These are phyloP conservation scores for Darwinula stevensoni DNA, from an alignment of 2,888 invertebrate species.

Conservation along the genomic window DNA sequence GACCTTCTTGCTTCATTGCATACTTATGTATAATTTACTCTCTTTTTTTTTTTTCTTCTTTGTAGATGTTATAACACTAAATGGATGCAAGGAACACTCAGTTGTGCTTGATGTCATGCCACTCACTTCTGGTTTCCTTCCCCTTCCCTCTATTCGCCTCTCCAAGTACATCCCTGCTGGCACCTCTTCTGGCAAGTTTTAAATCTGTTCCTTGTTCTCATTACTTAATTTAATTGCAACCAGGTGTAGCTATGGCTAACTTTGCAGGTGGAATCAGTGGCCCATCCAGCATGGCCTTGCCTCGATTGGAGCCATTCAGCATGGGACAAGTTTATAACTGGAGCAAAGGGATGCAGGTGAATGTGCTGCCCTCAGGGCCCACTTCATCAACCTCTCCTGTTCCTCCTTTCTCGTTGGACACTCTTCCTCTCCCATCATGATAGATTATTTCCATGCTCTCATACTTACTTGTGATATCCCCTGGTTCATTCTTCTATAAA, in stretches of 20 bases:
- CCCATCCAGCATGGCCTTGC: not conserved
- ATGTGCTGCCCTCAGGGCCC: slow-evolving; percentile 30
- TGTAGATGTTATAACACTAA: slow-evolving; percentile 3
- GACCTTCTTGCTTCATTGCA: not conserved
- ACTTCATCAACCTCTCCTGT: no score
- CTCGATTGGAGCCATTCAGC: slow-evolving; percentile 50
- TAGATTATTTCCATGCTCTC: no score
- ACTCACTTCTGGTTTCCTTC: slow-evolving; percentile 59
- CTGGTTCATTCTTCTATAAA: no score
- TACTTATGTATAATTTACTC: not conserved
- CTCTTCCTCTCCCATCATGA: no score
- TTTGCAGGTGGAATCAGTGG: no score
- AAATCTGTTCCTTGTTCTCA: no score
- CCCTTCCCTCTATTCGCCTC: slow-evolving; percentile 54
- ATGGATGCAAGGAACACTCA: slow-evolving; percentile 20
- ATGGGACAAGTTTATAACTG: slow-evolving; percentile 76
- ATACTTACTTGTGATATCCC: no score
- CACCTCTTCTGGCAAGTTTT: not conserved
- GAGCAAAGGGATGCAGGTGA: slow-evolving; percentile 66
- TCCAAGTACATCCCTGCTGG: slow-evolving; percentile 58
- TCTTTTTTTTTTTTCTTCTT: slow-evolving; percentile 5
- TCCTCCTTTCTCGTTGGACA: no score
- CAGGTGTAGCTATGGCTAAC: no score
- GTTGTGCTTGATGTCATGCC: slow-evolving; percentile 75
- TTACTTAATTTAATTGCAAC: no score